Evolutionary conservation across 2,797 vertebrate species (phyloP).

Genomic region (Darevskia nairensis): DNA sequence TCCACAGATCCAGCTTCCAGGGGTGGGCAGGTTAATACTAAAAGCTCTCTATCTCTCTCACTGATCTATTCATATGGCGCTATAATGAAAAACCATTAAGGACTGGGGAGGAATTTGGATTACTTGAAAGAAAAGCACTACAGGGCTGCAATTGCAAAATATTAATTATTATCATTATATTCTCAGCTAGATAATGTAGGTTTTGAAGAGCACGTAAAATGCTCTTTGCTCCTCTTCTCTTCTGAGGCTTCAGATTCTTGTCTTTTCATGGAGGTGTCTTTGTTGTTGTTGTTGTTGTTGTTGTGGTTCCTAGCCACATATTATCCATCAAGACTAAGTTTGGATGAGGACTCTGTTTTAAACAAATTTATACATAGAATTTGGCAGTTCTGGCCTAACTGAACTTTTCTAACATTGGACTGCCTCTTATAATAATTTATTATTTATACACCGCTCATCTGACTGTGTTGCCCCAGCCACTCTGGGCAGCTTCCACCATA

Average conservation of each 20-base stretch:
- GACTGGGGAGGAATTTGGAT: constrained; percentile 22
- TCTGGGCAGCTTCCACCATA: too few species aligned
- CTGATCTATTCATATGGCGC: background rate
- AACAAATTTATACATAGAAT: too few species aligned
- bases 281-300: background rate
- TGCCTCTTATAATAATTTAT: too few species aligned
- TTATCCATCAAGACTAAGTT: background rate
- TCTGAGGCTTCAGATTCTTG: background rate
- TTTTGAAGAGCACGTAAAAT: background rate
- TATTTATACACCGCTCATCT: too few species aligned
- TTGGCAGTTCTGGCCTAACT: too few species aligned
- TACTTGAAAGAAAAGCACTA: constrained; percentile 9
- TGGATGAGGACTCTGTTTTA: too few species aligned
- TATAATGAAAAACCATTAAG: background rate
- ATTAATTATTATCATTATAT: constrained; percentile 12
- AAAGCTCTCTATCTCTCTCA: background rate
- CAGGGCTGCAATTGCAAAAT: background rate
- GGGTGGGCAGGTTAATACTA: background rate
- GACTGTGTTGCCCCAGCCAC: too few species aligned
- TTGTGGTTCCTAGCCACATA: background rate
- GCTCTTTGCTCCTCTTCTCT: background rate
- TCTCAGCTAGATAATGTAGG: background rate
- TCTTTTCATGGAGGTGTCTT: background rate
- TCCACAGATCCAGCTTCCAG: background rate
- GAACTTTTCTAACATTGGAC: too few species aligned